Evolutionary conservation across 2,113 vertebrate genomes (phyloP).

Genomic region (Plecotus auritus): DNA sequence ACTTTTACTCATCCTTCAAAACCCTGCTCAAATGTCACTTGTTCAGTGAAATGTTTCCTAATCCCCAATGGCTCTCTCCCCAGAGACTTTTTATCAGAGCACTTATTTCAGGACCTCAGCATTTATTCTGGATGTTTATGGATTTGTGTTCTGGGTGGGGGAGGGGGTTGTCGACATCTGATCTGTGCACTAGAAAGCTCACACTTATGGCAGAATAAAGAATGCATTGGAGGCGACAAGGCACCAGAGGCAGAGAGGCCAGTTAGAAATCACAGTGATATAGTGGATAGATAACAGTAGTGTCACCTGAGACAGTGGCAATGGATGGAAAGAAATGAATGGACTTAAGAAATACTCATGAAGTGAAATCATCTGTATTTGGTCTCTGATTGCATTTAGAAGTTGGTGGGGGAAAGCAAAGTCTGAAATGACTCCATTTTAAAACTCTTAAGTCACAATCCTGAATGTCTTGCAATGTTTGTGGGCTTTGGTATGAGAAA

Average conservation of each 20-base stretch:
- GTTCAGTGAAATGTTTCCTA: conserved; percentile 7
- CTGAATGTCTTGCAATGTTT: conserved; percentile 32
- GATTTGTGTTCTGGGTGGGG: background rate
- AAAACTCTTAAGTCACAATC: conserved; percentile 17
- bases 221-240: background rate
- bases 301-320: background rate
- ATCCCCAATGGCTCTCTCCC: background rate
- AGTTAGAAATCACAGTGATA: background rate
- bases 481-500: conserved; percentile 14
- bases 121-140: background rate
- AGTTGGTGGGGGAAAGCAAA: background rate
- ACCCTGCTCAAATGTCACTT: background rate
- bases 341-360: background rate
- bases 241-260: background rate
- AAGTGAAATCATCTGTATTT: conserved; percentile 6
- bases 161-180: background rate
- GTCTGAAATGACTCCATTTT: background rate
- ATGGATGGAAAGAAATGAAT: background rate
- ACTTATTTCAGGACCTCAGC: background rate
- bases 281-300: background rate
- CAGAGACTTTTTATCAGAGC: background rate
- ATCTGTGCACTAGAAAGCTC: conserved; percentile 6
- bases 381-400: background rate
- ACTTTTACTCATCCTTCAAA: conserved; percentile 19
- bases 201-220: background rate